Conservation (phyloP, 2,888 invertebrate species). For the Phania funesta region DNA sequence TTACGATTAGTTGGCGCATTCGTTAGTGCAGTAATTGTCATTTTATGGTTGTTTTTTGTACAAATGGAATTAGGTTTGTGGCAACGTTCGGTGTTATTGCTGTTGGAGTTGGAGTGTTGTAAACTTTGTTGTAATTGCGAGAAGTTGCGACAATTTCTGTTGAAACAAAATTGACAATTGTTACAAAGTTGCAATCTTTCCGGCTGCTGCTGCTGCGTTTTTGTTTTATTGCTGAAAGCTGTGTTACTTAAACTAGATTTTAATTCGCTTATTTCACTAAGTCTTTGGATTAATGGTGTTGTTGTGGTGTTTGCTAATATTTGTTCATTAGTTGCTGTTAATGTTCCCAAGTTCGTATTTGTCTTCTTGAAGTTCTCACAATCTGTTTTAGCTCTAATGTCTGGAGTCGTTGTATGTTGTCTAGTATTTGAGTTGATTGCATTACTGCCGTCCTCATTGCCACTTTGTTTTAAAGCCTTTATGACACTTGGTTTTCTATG, state of each 20-base stretch:
- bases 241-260: slow-evolving; percentile 68
- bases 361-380: slow-evolving; percentile 56
- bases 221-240: slow-evolving; percentile 53
- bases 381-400: slow-evolving; percentile 27
- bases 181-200: slow-evolving; percentile 51
- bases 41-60: slow-evolving; percentile 67
- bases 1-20: slow-evolving; percentile 64
- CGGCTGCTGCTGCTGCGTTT: slow-evolving; percentile 35
- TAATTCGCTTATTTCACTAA: slow-evolving; percentile 73
- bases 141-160: slow-evolving; percentile 75
- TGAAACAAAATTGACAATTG: slow-evolving; percentile 68
- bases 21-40: slow-evolving; percentile 70
- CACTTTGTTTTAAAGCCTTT: slow-evolving; percentile 59
- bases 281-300: slow-evolving; percentile 76
- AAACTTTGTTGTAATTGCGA: slow-evolving; percentile 74
- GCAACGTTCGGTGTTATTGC: slow-evolving; percentile 66
- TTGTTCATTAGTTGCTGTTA: slow-evolving; percentile 50
- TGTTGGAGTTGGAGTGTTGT: slow-evolving; percentile 32
- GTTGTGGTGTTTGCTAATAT: slow-evolving; percentile 38
- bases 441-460: slow-evolving; percentile 52
- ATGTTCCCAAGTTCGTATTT: slow-evolving; percentile 46
- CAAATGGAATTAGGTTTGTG: slow-evolving; percentile 17
- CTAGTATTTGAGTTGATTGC: slow-evolving; percentile 24
- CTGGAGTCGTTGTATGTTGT: slow-evolving; percentile 38
- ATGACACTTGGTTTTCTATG: slow-evolving; percentile 49